Evolutionary conservation across 2,797 vertebrate species (phyloP), one percentile per base, ranked within the genome.

Genomic region (Tapera naevia): DNA sequence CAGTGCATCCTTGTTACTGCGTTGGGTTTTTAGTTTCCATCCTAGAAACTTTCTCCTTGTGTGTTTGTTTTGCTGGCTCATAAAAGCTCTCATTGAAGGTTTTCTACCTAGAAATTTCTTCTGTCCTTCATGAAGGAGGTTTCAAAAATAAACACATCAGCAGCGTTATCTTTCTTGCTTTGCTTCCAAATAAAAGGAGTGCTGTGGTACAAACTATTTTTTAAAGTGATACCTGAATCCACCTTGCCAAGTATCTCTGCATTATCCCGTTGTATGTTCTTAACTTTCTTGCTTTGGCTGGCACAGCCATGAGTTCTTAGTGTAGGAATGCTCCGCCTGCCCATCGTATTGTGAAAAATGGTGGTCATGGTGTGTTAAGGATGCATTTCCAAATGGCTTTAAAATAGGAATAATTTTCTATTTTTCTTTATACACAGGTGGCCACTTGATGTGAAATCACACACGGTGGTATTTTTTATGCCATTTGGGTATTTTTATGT

Each of bases 141-240:
- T 71, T 50, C n/a, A 65, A 54, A 89, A 91, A 43, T 83, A 51
- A 65, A 32, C 27, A 5, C 43, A 6, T 17, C 22, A 32, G 35
- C 56, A 74, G 37, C 23, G 5, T 27, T 61, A 22, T 48, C 27
- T 53, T 67, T 18, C 0, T 5, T 48, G 41, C 30, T 82, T 84
- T 61, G 18, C 56, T 88, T 93, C 87, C 11, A 50, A 53, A 82
- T 57, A 53, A 53, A 73, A 35, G 15, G 50, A 46, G 22, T 0
- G 0, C 15, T 4, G 1, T n/a, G 19, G 13, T 33, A 17, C 5
- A 5, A 79, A n/a, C 13, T 50, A 0, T 3, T 83, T 71, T 61
- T 72, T 66, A 10, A 90, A 86, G 75, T 11, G 53, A 39, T 48
- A 28, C 53, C 27, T 62, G 66, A 64, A 78, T 74, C 45, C 54